Conservation (phyloP, 2,888 invertebrate species). For the Phalera bucephala region DNA sequence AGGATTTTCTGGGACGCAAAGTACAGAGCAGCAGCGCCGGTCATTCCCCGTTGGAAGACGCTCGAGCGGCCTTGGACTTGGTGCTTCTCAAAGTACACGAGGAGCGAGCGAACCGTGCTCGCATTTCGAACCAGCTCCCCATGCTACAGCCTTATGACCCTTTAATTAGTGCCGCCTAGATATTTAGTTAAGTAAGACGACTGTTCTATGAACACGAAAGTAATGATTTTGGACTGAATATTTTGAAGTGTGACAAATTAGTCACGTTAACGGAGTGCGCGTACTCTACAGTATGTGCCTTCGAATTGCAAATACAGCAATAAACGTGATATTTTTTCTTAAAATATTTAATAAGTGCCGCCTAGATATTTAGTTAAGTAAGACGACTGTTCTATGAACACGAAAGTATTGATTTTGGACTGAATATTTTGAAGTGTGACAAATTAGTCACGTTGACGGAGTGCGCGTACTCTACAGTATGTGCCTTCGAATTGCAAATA, state of each 20-base stretch:
- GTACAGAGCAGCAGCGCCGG: slow-evolving; percentile 90
- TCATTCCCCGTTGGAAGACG: slow-evolving; percentile 97
- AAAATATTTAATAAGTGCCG: too few relatives aligned
- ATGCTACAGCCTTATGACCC: slow-evolving; percentile 73
- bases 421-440: too few relatives aligned
- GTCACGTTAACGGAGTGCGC: slow-evolving; percentile 81
- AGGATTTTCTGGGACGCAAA: slow-evolving; percentile 87
- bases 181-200: slow-evolving; percentile 53
- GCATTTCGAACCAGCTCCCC: slow-evolving; percentile 48
- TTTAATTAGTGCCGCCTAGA: slow-evolving; percentile 71
- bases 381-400: too few relatives aligned
- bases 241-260: slow-evolving; percentile 55
- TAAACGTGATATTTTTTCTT: slow-evolving; percentile 82
- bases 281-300: slow-evolving; percentile 76
- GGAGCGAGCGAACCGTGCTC: slow-evolving; percentile 52
- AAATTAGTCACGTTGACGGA: too few relatives aligned
- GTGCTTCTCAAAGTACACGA: slow-evolving; percentile 88
- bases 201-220: slow-evolving; percentile 60
- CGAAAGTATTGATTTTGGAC: too few relatives aligned
- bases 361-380: too few relatives aligned
- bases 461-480: too few relatives aligned
- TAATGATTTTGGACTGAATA: slow-evolving; percentile 54
- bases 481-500: too few relatives aligned
- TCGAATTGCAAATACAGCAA: slow-evolving; percentile 77
- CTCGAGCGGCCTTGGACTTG: slow-evolving; percentile 93